Percentiles rank a stretch among this genome's conserved stretches.
These are phyloP conservation scores for Castor canadensis DNA, from an alignment of 2,113 vertebrate genomes.

Conservation along the genomic window DNA sequence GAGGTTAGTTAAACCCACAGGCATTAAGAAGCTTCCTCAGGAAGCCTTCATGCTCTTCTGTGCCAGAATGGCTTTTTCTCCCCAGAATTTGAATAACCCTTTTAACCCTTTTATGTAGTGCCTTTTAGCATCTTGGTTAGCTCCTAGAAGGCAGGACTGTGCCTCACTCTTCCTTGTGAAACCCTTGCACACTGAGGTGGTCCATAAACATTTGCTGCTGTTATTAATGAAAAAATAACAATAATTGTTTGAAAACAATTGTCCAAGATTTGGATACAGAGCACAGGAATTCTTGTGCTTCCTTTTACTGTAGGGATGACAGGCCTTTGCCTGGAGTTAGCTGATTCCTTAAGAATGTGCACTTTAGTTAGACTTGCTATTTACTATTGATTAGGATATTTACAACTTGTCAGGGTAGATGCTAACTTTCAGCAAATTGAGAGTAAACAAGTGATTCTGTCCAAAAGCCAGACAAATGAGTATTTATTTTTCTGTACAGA, in stretches of 20 bases:
- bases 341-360: not conserved
- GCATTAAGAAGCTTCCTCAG: not conserved
- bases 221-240: not conserved
- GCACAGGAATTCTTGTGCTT: not conserved
- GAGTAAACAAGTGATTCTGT: not conserved
- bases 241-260: not conserved
- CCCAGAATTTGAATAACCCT: not conserved
- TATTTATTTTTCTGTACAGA: not conserved
- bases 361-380: not conserved
- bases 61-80: not conserved
- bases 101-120: not conserved
- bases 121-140: not conserved
- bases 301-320: not conserved
- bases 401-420: not conserved
- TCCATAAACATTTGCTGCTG: not conserved
- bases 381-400: conserved; percentile 5
- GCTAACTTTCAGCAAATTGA: conserved; percentile 6
- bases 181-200: accelerated
- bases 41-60: not conserved
- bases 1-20: not conserved
- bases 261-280: not conserved
- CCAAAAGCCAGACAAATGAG: not conserved
- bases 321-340: too few species aligned
- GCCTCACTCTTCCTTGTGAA: not conserved
- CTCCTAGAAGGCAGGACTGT: not conserved